phyloP scores from a whole-genome alignment of 2,797 vertebrate species.

The Amniataba percoides region DNA sequence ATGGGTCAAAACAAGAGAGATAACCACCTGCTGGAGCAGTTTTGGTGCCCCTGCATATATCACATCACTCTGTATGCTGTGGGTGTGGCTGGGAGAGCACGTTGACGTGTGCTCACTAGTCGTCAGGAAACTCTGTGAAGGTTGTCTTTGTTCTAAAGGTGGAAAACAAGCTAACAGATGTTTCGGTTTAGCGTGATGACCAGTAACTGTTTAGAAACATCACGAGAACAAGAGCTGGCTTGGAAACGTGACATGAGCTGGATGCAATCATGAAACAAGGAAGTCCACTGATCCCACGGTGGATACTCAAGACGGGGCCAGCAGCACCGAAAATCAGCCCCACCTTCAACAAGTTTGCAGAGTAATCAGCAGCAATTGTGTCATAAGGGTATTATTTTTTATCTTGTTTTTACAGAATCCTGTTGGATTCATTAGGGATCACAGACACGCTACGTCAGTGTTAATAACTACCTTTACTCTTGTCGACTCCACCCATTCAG shows the following conservation, averaged over 20 bases:
- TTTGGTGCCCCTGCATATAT: slow-evolving; percentile 37
- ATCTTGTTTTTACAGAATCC: slow-evolving; percentile 20
- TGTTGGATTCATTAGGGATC: slow-evolving; percentile 42
- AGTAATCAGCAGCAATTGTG: slow-evolving; percentile 53
- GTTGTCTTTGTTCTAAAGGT: slow-evolving; percentile 53
- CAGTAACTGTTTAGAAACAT: slow-evolving; percentile 32
- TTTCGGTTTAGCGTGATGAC: slow-evolving; percentile 48
- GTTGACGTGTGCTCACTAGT: slow-evolving; percentile 38
- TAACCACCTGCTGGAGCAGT: slow-evolving; percentile 80
- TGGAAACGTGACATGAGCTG: slow-evolving; percentile 30
- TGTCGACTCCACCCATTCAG: slow-evolving; percentile 35
- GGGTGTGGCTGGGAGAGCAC: slow-evolving; percentile 5
- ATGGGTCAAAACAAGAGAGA: slow-evolving; percentile 74
- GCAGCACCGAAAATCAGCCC: slow-evolving; percentile 21
- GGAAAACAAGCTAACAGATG: slow-evolving; percentile 68
- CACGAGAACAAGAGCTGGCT: slow-evolving; percentile 26
- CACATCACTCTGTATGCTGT: slow-evolving; percentile 35
- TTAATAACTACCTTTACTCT: slow-evolving; percentile 45
- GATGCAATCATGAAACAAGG: slow-evolving; percentile 9
- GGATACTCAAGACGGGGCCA: slow-evolving; percentile 14
- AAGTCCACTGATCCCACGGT: slow-evolving; percentile 5
- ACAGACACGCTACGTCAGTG: slow-evolving; percentile 23
- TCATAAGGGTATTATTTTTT: slow-evolving; percentile 27
- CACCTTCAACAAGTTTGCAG: slow-evolving; percentile 58
- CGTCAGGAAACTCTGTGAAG: slow-evolving; percentile 60